phyloP scores from a whole-genome alignment of 2,797 vertebrate species.

The Thunnus albacares region DNA sequence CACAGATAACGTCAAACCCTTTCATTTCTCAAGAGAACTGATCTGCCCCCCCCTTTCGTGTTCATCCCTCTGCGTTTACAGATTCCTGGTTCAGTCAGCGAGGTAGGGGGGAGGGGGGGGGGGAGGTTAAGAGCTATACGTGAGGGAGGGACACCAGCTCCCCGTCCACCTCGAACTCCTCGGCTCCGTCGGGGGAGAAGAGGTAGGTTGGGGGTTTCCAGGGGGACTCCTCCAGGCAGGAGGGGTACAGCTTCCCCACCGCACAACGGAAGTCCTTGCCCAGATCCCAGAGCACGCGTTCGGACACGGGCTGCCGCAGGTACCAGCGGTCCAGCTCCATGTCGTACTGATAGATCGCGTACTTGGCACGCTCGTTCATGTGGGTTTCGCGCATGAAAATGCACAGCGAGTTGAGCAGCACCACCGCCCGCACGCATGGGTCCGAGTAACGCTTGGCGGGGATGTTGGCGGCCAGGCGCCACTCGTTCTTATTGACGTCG shows the following conservation, averaged over 20 bases:
- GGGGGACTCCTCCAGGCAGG: constrained; percentile 96
- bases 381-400: constrained; percentile 97
- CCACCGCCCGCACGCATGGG: constrained; percentile 93
- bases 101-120: constrained; percentile 35
- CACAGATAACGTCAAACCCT: constrained; percentile 48
- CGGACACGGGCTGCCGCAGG: constrained; percentile 94
- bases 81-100: constrained; percentile 46
- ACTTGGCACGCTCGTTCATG: constrained; percentile 96
- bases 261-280: constrained; percentile 97
- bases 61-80: constrained; percentile 44
- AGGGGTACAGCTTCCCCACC: constrained; percentile 98
- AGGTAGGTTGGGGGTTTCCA: constrained; percentile 98
- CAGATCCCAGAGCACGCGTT: constrained; percentile 97
- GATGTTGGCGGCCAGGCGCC: constrained; percentile 95
- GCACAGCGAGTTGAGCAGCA: constrained; percentile 94
- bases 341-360: constrained; percentile 96
- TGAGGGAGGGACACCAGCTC: constrained; percentile 94
- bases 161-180: constrained; percentile 95
- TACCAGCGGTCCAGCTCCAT: constrained; percentile 94
- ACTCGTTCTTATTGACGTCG: constrained; percentile 95
- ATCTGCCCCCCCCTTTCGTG: constrained; percentile 21
- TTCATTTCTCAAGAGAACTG: constrained; percentile 29
- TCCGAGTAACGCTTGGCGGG: constrained; percentile 96
- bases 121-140: constrained; percentile 85
- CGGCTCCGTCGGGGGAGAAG: constrained; percentile 93